Conservation (phyloP, 2,888 invertebrate genomes). For the Euspilapteryx auroguttella region DNA sequence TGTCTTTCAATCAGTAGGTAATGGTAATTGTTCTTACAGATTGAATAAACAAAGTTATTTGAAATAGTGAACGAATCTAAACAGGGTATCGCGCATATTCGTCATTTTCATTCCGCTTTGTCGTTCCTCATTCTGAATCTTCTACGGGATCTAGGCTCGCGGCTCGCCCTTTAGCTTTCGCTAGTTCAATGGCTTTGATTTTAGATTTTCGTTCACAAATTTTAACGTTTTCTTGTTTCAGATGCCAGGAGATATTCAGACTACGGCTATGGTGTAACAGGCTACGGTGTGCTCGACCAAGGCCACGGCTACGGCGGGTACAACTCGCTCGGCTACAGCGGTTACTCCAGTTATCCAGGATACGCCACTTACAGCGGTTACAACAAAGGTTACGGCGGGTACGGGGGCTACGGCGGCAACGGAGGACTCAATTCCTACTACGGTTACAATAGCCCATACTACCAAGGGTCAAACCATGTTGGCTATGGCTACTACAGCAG, state of each 20-base stretch:
- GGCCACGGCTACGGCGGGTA: slow-evolving; percentile 9
- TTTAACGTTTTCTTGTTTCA: too few species aligned
- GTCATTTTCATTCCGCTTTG: too few species aligned
- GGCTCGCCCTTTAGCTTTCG: too few species aligned
- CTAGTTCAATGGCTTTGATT: too few species aligned
- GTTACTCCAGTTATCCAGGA: slow-evolving; percentile 8
- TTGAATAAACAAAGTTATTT: too few species aligned
- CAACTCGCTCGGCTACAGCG: slow-evolving; percentile 6
- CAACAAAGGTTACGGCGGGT: slow-evolving; percentile 32
- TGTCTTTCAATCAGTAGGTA: too few species aligned
- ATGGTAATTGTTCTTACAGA: too few species aligned
- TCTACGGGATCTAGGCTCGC: too few species aligned
- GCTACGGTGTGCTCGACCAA: slow-evolving; percentile 26
- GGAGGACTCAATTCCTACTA: slow-evolving; percentile 61
- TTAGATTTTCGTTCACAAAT: too few species aligned
- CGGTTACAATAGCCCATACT: slow-evolving; percentile 59
- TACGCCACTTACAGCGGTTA: slow-evolving; percentile 7
- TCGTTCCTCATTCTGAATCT: too few species aligned
- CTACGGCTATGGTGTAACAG: slow-evolving; percentile 23
- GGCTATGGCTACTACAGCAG: slow-evolving; percentile 57
- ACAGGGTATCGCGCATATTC: too few species aligned
- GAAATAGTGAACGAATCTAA: too few species aligned
- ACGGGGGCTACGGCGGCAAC: slow-evolving; percentile 64
- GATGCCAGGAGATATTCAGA: slow-evolving; percentile 27
- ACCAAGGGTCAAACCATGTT: slow-evolving; percentile 54